Percentiles rank a stretch among this genome's conserved stretches.
These are phyloP conservation scores for Mungos mungo DNA, from an alignment of 2,113 vertebrate genomes.

Conservation along the genomic window DNA sequence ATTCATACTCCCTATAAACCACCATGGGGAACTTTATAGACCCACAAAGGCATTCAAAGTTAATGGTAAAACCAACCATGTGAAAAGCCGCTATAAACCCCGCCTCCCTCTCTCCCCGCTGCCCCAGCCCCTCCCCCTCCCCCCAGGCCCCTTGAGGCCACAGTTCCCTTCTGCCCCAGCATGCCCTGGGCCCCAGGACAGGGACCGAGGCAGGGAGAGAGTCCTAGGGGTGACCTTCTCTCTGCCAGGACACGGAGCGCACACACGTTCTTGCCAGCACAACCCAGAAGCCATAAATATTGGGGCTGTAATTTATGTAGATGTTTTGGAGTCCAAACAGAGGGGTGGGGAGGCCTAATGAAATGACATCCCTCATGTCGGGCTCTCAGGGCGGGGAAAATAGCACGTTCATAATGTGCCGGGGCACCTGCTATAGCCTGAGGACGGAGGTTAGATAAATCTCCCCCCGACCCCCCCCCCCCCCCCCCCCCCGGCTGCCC, in stretches of 20 bases:
- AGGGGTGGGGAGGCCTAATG: constrained; percentile 25
- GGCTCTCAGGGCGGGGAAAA: neutral
- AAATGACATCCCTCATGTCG: constrained; percentile 52
- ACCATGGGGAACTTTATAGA: constrained; percentile 13
- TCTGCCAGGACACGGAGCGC: neutral
- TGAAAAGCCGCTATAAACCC: constrained; percentile 68
- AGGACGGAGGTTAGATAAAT: neutral
- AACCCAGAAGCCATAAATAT: constrained; percentile 60
- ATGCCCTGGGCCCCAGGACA: neutral
- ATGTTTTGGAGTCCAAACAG: constrained; percentile 35
- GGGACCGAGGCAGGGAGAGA: neutral
- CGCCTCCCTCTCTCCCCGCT: neutral
- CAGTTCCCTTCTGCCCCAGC: neutral
- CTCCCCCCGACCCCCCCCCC: too few relatives aligned
- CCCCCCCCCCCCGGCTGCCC: rapidly evolving
- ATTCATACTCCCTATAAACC: constrained; percentile 40
- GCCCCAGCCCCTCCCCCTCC: neutral
- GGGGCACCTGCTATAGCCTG: neutral
- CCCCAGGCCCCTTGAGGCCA: rapidly evolving
- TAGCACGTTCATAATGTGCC: neutral
- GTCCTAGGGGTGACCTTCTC: constrained; percentile 75
- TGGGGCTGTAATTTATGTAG: constrained; percentile 72
- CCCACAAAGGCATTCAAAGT: constrained; percentile 60
- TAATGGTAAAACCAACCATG: constrained; percentile 67
- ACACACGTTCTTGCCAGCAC: neutral